phyloP scores from a whole-genome alignment of 2,888 invertebrate genomes.

The Microplitis deprimator region DNA sequence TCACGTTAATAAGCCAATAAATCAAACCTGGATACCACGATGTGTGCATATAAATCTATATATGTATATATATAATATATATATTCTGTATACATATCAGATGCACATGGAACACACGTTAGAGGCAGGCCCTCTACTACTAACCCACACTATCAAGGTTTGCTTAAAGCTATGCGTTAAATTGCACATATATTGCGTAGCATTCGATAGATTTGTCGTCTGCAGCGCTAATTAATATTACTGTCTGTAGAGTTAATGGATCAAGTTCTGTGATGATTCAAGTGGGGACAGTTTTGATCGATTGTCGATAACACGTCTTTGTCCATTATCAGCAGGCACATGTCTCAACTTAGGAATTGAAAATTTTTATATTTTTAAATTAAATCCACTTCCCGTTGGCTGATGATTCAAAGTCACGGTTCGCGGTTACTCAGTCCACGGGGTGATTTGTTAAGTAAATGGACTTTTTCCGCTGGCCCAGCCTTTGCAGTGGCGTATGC shows the following conservation, averaged over 20 bases:
- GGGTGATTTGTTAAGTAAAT: neutral
- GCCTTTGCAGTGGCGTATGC: conserved; percentile 18
- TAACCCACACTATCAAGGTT: conserved; percentile 38
- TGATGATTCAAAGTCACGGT: neutral
- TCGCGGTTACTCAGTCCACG: neutral
- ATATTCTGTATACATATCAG: conserved; percentile 57
- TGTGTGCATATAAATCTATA: neutral
- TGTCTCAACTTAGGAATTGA: no score
- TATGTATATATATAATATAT: neutral
- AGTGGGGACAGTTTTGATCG: neutral
- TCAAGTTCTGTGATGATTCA: neutral
- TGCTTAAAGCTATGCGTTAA: conserved; percentile 53
- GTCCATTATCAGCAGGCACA: neutral
- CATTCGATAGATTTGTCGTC: conserved; percentile 59
- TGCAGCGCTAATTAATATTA: conserved; percentile 55
- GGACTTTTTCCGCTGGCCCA: conserved; percentile 33
- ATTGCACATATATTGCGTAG: conserved; percentile 51
- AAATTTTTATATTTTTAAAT: neutral
- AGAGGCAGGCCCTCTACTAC: conserved; percentile 42
- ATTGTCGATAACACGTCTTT: neutral
- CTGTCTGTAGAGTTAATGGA: conserved; percentile 31
- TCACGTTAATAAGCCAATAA: conserved; percentile 64
- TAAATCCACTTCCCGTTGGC: neutral
- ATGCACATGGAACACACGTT: conserved; percentile 55
- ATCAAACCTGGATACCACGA: conserved; percentile 61